Evolutionary conservation across 2,888 invertebrate species (phyloP).

Genomic region (Epistrophe grossulariae): DNA sequence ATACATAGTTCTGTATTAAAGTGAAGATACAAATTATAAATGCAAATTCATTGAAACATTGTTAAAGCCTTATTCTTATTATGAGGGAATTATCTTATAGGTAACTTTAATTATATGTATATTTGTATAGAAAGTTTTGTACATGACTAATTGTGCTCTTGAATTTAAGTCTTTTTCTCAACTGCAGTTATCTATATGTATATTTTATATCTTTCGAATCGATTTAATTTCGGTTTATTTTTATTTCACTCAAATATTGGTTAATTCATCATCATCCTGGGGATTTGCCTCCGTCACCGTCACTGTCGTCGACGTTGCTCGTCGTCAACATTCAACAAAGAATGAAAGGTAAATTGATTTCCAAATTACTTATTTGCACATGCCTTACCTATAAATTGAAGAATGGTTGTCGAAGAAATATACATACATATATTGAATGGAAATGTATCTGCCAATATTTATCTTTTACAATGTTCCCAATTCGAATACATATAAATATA

Average conservation of each 20-base stretch:
- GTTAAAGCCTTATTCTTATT: background rate
- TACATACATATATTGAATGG: no score
- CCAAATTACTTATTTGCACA: slow-evolving; percentile 32
- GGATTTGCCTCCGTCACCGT: background rate
- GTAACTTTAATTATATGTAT: background rate
- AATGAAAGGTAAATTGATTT: slow-evolving; percentile 49
- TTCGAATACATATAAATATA: slow-evolving; percentile 16
- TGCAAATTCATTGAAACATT: background rate
- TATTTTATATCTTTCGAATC: background rate
- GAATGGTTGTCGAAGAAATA: slow-evolving; percentile 1
- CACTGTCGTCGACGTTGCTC: background rate
- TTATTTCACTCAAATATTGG: slow-evolving; percentile 13
- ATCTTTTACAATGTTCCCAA: slow-evolving; percentile 21
- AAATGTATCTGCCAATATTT: slow-evolving; percentile 27
- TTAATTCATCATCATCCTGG: slow-evolving; percentile 28
- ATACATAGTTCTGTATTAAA: background rate
- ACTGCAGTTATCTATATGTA: background rate
- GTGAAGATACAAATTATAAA: slow-evolving; percentile 12
- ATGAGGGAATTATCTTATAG: background rate
- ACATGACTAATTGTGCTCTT: background rate
- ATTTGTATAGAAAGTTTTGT: background rate
- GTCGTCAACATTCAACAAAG: slow-evolving; percentile 11
- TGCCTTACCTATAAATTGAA: slow-evolving; percentile 6
- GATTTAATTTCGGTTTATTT: slow-evolving; percentile 7
- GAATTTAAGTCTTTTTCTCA: background rate